A percentile compares a stretch with the other conserved stretches of the same genome.
phyloP scores from a whole-genome alignment of 2,888 invertebrate species.

The Drosophila birchii region DNA sequence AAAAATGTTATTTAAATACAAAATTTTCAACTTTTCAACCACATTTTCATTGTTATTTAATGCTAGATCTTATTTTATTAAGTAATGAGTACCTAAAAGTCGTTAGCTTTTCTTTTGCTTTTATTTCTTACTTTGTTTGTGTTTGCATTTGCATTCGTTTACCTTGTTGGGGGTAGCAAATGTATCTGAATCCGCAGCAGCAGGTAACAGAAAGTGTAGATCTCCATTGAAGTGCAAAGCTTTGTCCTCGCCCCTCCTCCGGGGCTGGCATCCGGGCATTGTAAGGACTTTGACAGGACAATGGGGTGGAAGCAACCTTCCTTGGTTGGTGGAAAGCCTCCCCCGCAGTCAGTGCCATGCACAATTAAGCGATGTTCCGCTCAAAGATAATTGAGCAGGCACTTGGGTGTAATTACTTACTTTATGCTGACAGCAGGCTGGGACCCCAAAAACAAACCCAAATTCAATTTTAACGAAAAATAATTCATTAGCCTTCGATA shows the following conservation, averaged over 20 bases:
- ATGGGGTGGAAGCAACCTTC: not conserved
- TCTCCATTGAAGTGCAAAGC: constrained; percentile 69
- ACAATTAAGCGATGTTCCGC: constrained; percentile 74
- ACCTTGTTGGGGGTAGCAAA: constrained; percentile 18
- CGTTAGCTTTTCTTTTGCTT: not conserved
- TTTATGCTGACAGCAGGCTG: constrained; percentile 67
- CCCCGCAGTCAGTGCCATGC: constrained; percentile 38
- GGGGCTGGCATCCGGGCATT: constrained; percentile 17
- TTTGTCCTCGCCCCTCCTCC: constrained; percentile 52
- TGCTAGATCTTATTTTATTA: not conserved
- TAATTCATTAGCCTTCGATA: constrained; percentile 52
- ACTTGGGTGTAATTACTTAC: constrained; percentile 83
- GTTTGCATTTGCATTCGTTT: constrained; percentile 41
- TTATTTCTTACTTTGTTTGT: constrained; percentile 23
- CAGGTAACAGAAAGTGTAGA: constrained; percentile 37
- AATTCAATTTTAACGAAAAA: constrained; percentile 58
- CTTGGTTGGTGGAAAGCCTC: not conserved
- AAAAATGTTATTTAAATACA: not conserved
- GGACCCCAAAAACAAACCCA: constrained; percentile 46
- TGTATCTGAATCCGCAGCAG: constrained; percentile 3
- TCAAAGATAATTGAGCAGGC: constrained; percentile 83
- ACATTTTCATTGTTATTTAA: not conserved
- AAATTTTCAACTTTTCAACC: accelerated
- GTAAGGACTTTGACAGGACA: not conserved
- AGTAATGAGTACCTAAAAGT: not conserved